Base-by-base conservation (phyloP, 2,113 vertebrate genomes). In the Ceratotherium simum region DNA sequence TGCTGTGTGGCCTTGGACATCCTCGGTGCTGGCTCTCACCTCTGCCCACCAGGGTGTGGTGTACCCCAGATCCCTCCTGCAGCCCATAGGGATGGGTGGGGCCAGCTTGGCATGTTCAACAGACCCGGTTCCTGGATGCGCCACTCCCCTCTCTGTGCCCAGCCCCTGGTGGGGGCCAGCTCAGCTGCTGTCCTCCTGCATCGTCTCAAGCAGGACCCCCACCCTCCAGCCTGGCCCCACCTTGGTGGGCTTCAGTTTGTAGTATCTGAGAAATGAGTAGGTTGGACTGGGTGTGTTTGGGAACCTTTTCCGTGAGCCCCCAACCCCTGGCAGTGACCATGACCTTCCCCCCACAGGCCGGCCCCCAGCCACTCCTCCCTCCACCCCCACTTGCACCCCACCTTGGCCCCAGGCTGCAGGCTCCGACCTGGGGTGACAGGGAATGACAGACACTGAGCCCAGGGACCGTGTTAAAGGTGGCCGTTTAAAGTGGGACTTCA, bases 321-420 rank as follows among this genome's bases (percentile, higher is more conserved):
- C 1, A 0, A 36, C 1, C 20, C 70, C 5, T 17, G n/a, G 27
- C 54, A 56, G 9, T 29, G 79, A 80, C 48, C 1, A 0, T 2
- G 36, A 73, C 42, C 27, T 11, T 36, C 4, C 14, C 23, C 29
- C 42, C 27, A 10, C 36, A 67, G 31, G 58, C 27, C 8, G 13
- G 7, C 25, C 51, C 20, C 23, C 4, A n/a, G 14, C 36, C n/a
- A 4, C 4, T 23, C 12, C n/a, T 76, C 39, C 46, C 31, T 33
- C 20, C 20, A 18, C 1, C 1, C 1, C 11, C 14, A 54, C 9
- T 23, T 21, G 11, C 10, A 9, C 21, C 21, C 6, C 8, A 9
- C 12, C 48, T 48, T 42, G 73, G 27, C 12, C 58, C 7, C 6
- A 6, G 14, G 23, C 17, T 23, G 12, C 8, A 46, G 33, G 36